These are phyloP conservation scores for Oscheius onirici DNA, from an alignment of 2,888 invertebrate genomes.

Conservation along the genomic window DNA sequence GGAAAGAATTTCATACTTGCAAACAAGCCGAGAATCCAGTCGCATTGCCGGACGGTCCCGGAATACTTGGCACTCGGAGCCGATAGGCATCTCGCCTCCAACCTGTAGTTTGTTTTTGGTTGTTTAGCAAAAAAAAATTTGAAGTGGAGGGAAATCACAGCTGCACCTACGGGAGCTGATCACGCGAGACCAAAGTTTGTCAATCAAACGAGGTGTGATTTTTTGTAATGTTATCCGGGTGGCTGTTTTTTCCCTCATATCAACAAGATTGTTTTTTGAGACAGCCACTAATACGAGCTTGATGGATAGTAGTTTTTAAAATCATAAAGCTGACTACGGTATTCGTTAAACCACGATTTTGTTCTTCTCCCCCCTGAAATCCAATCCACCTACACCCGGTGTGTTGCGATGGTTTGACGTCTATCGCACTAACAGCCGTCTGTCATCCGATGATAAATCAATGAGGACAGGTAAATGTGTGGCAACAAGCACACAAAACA, in stretches of 20 bases:
- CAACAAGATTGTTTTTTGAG: too few species aligned
- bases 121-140: not conserved
- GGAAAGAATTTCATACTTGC: conserved; percentile 69
- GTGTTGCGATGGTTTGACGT: too few species aligned
- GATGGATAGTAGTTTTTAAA: too few species aligned
- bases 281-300: too few species aligned
- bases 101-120: conserved; percentile 42
- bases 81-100: conserved; percentile 69
- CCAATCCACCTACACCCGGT: not conserved
- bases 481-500: conserved; percentile 21
- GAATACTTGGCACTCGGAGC: conserved; percentile 60
- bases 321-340: too few species aligned
- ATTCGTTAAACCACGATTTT: too few species aligned
- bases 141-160: too few species aligned
- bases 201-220: too few species aligned
- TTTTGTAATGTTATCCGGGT: too few species aligned
- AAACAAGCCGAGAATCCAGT: conserved; percentile 67
- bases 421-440: not conserved
- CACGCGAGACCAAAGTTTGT: too few species aligned
- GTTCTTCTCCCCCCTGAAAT: conserved; percentile 11
- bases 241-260: too few species aligned
- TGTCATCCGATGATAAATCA: conserved; percentile 23
- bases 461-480: conserved; percentile 18
- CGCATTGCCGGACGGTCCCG: conserved; percentile 66
- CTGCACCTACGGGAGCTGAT: too few species aligned